A percentile compares a stretch with the other conserved stretches of the same genome.
Conservation (phyloP, 2,888 invertebrate genomes). For the Beris chalybata region DNA sequence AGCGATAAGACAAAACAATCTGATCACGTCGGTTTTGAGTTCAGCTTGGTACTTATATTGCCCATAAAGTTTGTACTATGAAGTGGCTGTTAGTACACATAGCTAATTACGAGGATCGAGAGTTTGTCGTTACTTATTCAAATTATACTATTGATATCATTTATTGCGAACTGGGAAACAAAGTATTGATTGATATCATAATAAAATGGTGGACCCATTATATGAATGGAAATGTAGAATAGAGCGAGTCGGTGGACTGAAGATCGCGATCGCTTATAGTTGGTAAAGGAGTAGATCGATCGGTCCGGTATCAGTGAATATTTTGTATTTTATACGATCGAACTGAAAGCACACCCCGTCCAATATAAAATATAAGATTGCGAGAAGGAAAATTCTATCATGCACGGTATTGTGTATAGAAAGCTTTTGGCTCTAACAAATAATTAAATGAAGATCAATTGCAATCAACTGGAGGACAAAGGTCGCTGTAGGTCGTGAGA, state of each 20-base stretch:
- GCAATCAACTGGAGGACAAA: constrained; percentile 47
- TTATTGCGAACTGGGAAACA: constrained; percentile 10
- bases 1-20: constrained; percentile 4
- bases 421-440: constrained; percentile 26
- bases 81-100: background rate
- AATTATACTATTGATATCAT: constrained; percentile 4
- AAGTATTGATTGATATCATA: constrained; percentile 11
- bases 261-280: background rate
- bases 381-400: constrained; percentile 9
- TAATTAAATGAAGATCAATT: constrained; percentile 39
- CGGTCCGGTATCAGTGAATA: background rate
- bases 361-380: background rate
- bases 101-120: background rate
- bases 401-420: background rate
- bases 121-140: background rate
- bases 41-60: background rate
- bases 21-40: background rate
- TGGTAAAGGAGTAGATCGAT: background rate
- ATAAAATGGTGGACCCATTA: background rate
- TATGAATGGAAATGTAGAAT: no score
- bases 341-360: background rate
- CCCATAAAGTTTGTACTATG: background rate
- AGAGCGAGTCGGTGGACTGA: no score
- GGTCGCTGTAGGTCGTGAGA: constrained; percentile 57
- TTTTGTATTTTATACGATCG: no score